Percentiles rank a stretch among this genome's conserved stretches.
These are phyloP conservation scores for Caradrina clavipalpis DNA, from an alignment of 2,888 invertebrate genomes.

Conservation along the genomic window DNA sequence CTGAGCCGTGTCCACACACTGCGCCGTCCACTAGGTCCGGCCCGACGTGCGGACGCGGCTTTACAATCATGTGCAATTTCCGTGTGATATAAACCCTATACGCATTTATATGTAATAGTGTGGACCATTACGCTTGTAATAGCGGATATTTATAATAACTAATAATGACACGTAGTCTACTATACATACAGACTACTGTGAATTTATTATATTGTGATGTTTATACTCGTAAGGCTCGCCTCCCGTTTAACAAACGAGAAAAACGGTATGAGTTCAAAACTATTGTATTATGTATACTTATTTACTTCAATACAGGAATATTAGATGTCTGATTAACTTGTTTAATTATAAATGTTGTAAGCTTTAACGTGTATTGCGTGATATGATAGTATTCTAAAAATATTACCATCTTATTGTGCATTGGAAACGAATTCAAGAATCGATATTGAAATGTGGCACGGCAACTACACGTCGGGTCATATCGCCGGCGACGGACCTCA, in stretches of 20 bases:
- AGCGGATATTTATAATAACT: conserved; percentile 24
- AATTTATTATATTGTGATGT: conserved; percentile 32
- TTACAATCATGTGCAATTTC: conserved; percentile 49
- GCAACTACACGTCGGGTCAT: conserved; percentile 1
- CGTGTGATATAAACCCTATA: conserved; percentile 43
- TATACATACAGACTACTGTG: conserved; percentile 35
- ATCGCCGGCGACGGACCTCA: conserved; percentile 1
- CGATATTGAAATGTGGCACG: not conserved
- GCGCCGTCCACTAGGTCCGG: not conserved
- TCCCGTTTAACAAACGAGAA: conserved; percentile 24
- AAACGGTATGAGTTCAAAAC: conserved; percentile 32
- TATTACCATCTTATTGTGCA: conserved; percentile 13
- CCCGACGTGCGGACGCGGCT: conserved; percentile 16
- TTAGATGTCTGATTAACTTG: conserved; percentile 53
- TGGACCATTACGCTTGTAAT: conserved; percentile 53
- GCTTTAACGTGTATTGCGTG: conserved; percentile 55
- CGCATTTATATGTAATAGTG: conserved; percentile 10
- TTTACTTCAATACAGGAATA: conserved; percentile 54
- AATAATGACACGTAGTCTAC: conserved; percentile 22
- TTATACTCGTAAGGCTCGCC: conserved; percentile 23
- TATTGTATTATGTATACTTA: conserved; percentile 9
- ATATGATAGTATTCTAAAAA: conserved; percentile 46
- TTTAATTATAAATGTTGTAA: conserved; percentile 54
- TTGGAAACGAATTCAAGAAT: not conserved
- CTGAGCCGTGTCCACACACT: conserved; percentile 12